A percentile compares a stretch with the other conserved stretches of the same genome.
phyloP scores from a whole-genome alignment of 2,888 invertebrate species.

The Rhaphigaster nebulosa region DNA sequence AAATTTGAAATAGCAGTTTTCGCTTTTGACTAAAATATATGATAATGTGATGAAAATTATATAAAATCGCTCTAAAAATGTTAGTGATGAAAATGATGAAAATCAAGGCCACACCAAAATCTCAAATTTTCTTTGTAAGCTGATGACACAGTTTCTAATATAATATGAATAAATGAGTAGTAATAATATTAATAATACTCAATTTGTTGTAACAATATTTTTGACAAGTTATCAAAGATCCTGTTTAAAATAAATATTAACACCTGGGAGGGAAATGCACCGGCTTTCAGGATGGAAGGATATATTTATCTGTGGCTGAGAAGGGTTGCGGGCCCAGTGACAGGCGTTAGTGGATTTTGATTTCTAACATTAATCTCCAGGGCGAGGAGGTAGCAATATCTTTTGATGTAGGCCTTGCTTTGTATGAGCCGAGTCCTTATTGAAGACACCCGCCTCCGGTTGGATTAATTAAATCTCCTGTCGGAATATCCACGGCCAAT shows the following conservation, averaged over 20 bases:
- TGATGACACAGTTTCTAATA: too few relatives aligned
- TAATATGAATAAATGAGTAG: background rate
- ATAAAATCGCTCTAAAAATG: too few relatives aligned
- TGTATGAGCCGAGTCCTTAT: slow-evolving; percentile 4
- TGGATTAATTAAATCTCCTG: slow-evolving; percentile 33
- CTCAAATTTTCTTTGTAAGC: too few relatives aligned
- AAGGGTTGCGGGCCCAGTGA: slow-evolving; percentile 24
- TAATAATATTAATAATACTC: background rate
- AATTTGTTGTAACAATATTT: background rate
- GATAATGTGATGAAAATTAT: too few relatives aligned
- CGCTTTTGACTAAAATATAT: too few relatives aligned
- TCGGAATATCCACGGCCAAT: slow-evolving; percentile 39
- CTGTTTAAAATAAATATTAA: slow-evolving; percentile 20
- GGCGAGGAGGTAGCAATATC: slow-evolving; percentile 32
- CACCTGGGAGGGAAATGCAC: background rate
- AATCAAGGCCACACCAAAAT: too few relatives aligned
- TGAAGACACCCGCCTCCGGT: background rate
- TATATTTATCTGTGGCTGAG: slow-evolving; percentile 42
- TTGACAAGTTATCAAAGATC: background rate
- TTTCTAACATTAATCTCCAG: slow-evolving; percentile 52
- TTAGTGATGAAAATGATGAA: too few relatives aligned
- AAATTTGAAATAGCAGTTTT: too few relatives aligned
- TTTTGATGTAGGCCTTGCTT: slow-evolving; percentile 36
- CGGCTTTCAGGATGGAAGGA: background rate
- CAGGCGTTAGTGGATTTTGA: slow-evolving; percentile 53